Conservation (phyloP, 2,113 vertebrate genomes). For the Cheirogaleus medius region DNA sequence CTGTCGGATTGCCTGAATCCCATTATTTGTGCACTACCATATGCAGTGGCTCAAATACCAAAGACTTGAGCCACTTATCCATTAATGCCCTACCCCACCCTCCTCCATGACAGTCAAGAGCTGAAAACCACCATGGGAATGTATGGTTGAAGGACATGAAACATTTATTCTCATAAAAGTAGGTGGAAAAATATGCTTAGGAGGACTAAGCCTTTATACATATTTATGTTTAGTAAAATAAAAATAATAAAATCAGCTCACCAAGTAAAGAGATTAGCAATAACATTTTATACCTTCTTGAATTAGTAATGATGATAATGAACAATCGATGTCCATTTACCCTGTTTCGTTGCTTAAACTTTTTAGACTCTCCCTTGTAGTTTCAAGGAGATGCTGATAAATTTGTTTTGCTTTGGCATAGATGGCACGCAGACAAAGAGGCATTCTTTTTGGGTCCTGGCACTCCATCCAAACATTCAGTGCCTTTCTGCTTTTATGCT, state of each 20-base stretch:
- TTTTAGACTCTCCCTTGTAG: constrained; percentile 51
- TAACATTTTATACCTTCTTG: constrained; percentile 38
- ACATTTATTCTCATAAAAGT: background rate
- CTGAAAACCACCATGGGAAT: background rate
- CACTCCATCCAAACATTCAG: constrained; percentile 36
- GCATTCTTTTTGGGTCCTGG: constrained; percentile 52
- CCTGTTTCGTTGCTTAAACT: constrained; percentile 46
- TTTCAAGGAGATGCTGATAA: constrained; percentile 60
- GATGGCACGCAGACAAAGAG: constrained; percentile 59
- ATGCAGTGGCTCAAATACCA: background rate
- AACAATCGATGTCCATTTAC: constrained; percentile 49
- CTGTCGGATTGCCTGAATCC: background rate
- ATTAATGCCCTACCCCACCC: background rate
- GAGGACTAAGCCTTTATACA: background rate
- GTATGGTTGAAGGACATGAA: background rate
- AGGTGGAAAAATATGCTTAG: background rate
- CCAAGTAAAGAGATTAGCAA: constrained; percentile 47
- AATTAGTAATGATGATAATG: constrained; percentile 59
- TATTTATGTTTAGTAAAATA: constrained; percentile 18
- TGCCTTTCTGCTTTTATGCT: constrained; percentile 53
- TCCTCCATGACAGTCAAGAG: background rate
- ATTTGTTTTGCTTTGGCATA: constrained; percentile 64
- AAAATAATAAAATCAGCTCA: constrained; percentile 56
- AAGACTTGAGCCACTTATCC: background rate
- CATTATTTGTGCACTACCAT: background rate